Conservation (phyloP, 2,797 vertebrate species). For the Tenualosa ilisha region DNA sequence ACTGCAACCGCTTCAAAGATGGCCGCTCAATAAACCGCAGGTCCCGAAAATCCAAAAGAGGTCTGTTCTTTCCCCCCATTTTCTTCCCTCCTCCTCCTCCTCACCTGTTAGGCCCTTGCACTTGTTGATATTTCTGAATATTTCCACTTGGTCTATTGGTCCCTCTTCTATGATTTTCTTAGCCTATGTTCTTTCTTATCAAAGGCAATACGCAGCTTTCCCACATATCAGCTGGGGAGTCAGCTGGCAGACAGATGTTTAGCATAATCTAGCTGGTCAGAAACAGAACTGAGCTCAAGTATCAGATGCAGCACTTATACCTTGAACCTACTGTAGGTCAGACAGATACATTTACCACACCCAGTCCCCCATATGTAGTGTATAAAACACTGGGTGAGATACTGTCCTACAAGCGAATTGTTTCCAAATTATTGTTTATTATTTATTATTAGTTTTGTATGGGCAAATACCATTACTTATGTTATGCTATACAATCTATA, state of each 20-base stretch:
- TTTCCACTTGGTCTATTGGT: slow-evolving; percentile 31
- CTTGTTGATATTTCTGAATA: not conserved
- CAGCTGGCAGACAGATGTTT: not conserved
- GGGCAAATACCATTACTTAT: not conserved
- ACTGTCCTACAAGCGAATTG: not conserved
- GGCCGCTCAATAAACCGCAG: slow-evolving; percentile 84
- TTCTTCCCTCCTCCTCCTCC: slow-evolving; percentile 40
- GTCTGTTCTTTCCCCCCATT: slow-evolving; percentile 74
- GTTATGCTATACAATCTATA: not conserved
- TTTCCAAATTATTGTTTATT: not conserved
- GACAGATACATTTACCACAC: not conserved
- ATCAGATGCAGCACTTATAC: not conserved
- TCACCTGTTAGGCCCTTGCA: not conserved
- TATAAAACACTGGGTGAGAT: not conserved
- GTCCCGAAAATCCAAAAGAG: slow-evolving; percentile 87
- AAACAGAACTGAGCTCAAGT: not conserved
- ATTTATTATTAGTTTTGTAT: not conserved
- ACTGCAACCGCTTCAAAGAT: slow-evolving; percentile 85
- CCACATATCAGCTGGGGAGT: not conserved
- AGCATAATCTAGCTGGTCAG: not conserved
- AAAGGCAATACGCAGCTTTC: not conserved
- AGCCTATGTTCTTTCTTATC: not conserved
- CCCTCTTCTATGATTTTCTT: not conserved
- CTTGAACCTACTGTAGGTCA: not conserved
- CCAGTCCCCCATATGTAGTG: not conserved